Evolutionary conservation across 2,797 vertebrate genomes (phyloP).

Genomic region (Tokudaia tokunoshimensis): DNA sequence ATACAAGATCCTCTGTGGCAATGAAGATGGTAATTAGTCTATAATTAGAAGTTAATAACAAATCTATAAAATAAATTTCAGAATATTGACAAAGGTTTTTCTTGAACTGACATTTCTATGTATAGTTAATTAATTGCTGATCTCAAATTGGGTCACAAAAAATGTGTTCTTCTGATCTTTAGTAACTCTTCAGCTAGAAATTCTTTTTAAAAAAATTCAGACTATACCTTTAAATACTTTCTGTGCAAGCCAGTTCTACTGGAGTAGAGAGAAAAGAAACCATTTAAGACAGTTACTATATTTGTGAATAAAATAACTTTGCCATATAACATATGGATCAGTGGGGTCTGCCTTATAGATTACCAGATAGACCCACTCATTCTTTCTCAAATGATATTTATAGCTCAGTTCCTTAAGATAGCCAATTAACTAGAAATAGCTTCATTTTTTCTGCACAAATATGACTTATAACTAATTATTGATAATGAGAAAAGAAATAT

Average conservation of each 20-base stretch:
- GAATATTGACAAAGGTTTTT: slow-evolving; percentile 86
- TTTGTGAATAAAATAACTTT: background rate
- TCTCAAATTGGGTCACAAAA: slow-evolving; percentile 82
- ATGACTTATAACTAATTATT: background rate
- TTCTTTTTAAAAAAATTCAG: background rate
- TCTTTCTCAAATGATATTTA: slow-evolving; percentile 13
- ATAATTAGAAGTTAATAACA: slow-evolving; percentile 88
- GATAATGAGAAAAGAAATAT: background rate
- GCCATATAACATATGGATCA: background rate
- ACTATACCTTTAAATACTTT: background rate
- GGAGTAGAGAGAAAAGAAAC: background rate
- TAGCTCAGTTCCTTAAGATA: background rate
- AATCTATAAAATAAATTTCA: slow-evolving; percentile 88
- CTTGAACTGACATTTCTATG: slow-evolving; percentile 82
- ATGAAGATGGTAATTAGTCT: slow-evolving; percentile 86
- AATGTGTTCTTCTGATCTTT: slow-evolving; percentile 79
- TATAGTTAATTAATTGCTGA: slow-evolving; percentile 85
- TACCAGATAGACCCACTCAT: background rate
- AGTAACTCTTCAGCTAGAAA: slow-evolving; percentile 73
- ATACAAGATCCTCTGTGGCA: slow-evolving; percentile 81
- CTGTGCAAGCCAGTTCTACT: background rate
- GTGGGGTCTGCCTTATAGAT: background rate
- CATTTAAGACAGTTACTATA: background rate
- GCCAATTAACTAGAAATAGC: background rate
- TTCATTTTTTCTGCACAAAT: slow-evolving; percentile 9